These are phyloP conservation scores for Odontomyia ornata DNA, from an alignment of 2,888 invertebrate genomes.

Conservation along the genomic window DNA sequence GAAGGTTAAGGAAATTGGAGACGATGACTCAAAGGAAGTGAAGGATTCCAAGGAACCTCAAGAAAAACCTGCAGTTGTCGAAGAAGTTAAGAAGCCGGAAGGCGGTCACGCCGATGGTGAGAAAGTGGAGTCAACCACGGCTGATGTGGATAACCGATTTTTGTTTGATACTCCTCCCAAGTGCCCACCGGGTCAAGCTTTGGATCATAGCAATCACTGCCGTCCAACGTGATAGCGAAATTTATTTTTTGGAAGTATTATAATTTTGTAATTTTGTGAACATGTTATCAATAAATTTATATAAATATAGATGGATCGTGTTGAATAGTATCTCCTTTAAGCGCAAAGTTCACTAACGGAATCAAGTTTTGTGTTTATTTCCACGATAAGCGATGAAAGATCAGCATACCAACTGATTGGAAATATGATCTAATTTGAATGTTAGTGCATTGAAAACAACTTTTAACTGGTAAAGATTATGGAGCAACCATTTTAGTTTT, in stretches of 20 bases:
- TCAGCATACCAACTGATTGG: too few relatives aligned
- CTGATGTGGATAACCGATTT: conserved; percentile 29
- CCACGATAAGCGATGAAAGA: too few relatives aligned
- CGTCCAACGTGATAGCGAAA: background rate
- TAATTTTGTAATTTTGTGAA: background rate
- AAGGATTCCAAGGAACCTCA: background rate
- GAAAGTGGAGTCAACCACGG: background rate
- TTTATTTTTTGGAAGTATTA: background rate
- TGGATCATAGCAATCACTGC: conserved; percentile 32
- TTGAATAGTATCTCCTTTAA: too few relatives aligned
- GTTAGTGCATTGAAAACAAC: too few relatives aligned
- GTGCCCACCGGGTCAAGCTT: conserved; percentile 6
- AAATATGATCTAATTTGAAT: too few relatives aligned
- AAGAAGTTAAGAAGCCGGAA: background rate
- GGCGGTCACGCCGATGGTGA: background rate
- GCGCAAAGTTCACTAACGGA: too few relatives aligned
- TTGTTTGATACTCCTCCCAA: conserved; percentile 34
- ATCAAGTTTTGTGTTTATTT: too few relatives aligned
- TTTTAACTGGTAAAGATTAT: too few relatives aligned
- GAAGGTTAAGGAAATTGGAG: conserved; percentile 28
- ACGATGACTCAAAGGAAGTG: background rate
- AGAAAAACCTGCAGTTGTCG: background rate
- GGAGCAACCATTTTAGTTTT: too few relatives aligned
- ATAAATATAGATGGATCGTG: too few relatives aligned
- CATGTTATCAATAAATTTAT: background rate